Evolutionary conservation across 2,797 vertebrate genomes (phyloP).

Genomic region (Muscicapa striata): DNA sequence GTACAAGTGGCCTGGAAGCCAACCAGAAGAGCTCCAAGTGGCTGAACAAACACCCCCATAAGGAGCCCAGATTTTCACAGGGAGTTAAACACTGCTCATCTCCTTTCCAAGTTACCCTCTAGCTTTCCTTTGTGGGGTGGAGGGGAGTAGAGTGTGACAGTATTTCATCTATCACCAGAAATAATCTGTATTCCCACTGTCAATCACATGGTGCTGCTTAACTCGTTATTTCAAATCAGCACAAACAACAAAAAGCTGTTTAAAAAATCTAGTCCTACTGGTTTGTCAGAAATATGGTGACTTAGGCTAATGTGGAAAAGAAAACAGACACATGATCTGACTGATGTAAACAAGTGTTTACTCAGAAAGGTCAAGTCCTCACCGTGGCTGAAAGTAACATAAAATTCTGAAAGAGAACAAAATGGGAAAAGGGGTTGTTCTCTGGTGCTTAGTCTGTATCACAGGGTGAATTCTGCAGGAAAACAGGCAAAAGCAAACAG

Average conservation of each 20-base stretch:
- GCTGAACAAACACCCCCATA: neutral
- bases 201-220: neutral
- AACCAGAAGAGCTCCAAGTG: neutral
- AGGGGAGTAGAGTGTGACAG: neutral
- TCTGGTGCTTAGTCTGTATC: neutral
- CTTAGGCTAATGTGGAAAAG: neutral
- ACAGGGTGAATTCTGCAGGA: neutral
- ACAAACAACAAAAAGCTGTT: neutral
- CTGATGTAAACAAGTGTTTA: neutral
- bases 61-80: neutral
- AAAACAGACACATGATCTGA: neutral
- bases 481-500: neutral
- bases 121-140: neutral
- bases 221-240: neutral
- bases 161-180: neutral
- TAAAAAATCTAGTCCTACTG: neutral
- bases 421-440: rapidly evolving
- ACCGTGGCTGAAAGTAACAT: neutral
- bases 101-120: neutral
- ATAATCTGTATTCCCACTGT: neutral
- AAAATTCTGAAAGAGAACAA: neutral
- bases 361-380: neutral
- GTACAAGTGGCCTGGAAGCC: neutral
- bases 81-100: neutral
- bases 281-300: neutral